phyloP scores from a whole-genome alignment of 2,888 invertebrate species.

The Watsonalla cultraria region DNA sequence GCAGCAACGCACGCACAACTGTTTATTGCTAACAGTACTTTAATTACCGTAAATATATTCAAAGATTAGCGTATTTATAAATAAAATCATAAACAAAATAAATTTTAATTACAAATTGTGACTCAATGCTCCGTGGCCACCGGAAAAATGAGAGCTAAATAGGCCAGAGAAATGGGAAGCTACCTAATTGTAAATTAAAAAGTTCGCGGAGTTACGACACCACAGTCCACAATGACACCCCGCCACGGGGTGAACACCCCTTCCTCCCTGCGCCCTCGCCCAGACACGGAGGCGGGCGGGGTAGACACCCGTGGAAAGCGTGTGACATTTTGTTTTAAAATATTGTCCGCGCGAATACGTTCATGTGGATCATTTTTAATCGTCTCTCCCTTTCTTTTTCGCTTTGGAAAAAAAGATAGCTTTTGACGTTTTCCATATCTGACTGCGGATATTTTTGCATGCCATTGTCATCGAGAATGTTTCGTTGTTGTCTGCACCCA shows the following conservation, averaged over 20 bases:
- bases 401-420: constrained; percentile 24
- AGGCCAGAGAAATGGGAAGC: constrained; percentile 78
- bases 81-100: constrained; percentile 60
- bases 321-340: constrained; percentile 79
- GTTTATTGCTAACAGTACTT: too few species aligned
- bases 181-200: constrained; percentile 80
- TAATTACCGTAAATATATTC: not conserved
- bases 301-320: constrained; percentile 73
- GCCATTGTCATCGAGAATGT: not conserved
- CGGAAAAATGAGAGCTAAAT: constrained; percentile 78
- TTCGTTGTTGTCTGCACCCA: not conserved
- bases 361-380: constrained; percentile 75
- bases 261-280: constrained; percentile 20
- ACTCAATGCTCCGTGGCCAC: constrained; percentile 50
- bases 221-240: constrained; percentile 78
- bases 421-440: constrained; percentile 23
- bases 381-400: constrained; percentile 57
- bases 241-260: constrained; percentile 17
- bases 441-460: constrained; percentile 1
- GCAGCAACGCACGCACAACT: too few species aligned
- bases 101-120: constrained; percentile 71
- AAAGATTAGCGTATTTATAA: constrained; percentile 37
- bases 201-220: constrained; percentile 79
- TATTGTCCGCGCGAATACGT: constrained; percentile 77
- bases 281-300: constrained; percentile 33